Evolutionary conservation across 1,140 invertebrate genomes (phyloP).

Genomic region (Pseudomyrmex cubaensis): DNA sequence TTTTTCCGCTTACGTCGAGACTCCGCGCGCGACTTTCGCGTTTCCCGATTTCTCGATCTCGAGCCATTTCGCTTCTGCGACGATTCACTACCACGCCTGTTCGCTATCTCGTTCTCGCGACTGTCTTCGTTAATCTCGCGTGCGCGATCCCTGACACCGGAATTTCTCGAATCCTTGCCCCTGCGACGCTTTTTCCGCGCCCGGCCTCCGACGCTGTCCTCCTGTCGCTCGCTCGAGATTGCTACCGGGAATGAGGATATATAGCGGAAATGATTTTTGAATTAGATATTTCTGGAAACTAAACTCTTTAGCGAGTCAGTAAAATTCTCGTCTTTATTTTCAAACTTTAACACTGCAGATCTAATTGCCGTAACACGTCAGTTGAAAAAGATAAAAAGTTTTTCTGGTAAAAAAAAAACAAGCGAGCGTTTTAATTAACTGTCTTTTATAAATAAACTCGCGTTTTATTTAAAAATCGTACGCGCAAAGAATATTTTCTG

Average conservation of each 20-base stretch:
- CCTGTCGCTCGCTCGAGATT: slow-evolving; percentile 20
- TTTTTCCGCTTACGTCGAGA: slow-evolving; percentile 70
- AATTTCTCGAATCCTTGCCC: slow-evolving; percentile 56
- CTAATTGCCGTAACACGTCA: no score
- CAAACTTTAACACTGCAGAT: no score
- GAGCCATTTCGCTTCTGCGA: slow-evolving; percentile 10
- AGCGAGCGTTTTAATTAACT: no score
- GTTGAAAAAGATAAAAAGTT: no score
- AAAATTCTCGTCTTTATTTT: no score
- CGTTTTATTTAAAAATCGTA: no score
- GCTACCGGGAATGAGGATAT: background rate
- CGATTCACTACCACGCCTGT: slow-evolving; percentile 24
- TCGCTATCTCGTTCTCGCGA: slow-evolving; percentile 65
- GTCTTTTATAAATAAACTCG: no score
- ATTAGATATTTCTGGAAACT: background rate
- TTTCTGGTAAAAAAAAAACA: no score
- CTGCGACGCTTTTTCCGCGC: slow-evolving; percentile 72
- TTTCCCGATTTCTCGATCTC: slow-evolving; percentile 61
- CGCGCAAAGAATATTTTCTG: no score
- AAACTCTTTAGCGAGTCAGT: background rate
- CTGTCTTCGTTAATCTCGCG: slow-evolving; percentile 16
- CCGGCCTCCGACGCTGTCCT: slow-evolving; percentile 22
- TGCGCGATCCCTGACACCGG: slow-evolving; percentile 1
- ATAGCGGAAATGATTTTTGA: background rate
- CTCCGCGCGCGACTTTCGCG: slow-evolving; percentile 72